These are phyloP conservation scores for Alsophila aescularia DNA, from an alignment of 2,888 invertebrate genomes.

Conservation along the genomic window DNA sequence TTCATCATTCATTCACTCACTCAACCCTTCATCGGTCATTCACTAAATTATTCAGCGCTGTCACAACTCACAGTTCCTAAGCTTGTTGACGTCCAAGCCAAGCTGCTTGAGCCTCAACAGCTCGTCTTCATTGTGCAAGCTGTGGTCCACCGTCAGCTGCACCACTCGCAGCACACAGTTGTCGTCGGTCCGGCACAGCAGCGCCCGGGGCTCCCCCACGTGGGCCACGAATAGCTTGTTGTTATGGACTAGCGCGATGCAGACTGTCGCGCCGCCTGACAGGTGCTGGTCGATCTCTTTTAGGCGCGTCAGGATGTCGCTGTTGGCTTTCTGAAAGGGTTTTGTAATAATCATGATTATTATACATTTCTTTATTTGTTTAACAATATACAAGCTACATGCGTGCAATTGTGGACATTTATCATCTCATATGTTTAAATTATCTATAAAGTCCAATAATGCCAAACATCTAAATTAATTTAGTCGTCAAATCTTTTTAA, in stretches of 20 bases:
- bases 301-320: conserved; percentile 85
- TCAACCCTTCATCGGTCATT: no score
- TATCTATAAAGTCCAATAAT: no score
- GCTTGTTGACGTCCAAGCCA: conserved; percentile 88
- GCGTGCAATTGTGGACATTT: no score
- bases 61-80: conserved; percentile 86
- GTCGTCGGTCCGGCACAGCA: conserved; percentile 85
- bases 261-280: conserved; percentile 92
- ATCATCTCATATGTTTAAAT: no score
- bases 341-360: no score
- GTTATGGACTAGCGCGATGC: conserved; percentile 90
- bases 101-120: conserved; percentile 89
- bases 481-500: no score
- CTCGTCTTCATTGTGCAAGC: conserved; percentile 93
- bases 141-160: conserved; percentile 94
- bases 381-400: no score
- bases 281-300: conserved; percentile 91
- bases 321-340: conserved; percentile 77
- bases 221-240: conserved; percentile 94
- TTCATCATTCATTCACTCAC: no score
- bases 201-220: conserved; percentile 91
- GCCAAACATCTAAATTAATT: no score
- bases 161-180: conserved; percentile 24
- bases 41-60: no score
- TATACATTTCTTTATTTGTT: no score